phyloP scores from a whole-genome alignment of 2,888 invertebrate genomes.

The Zaprionus lineosus region DNA sequence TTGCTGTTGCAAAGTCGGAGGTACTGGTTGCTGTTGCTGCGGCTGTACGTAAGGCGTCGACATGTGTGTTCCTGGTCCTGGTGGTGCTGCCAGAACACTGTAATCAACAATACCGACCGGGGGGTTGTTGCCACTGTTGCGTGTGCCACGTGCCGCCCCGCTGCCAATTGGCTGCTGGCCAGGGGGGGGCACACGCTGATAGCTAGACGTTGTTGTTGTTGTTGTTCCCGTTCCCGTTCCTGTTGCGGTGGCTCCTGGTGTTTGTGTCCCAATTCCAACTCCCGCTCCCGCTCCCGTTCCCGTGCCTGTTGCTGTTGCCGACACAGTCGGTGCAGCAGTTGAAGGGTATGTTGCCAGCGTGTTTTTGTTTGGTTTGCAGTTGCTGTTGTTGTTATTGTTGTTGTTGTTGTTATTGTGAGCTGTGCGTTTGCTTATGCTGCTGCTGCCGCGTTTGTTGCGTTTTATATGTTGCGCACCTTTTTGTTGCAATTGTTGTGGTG shows the following conservation, averaged over 20 bases:
- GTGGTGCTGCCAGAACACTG: constrained; percentile 49
- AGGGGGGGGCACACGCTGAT: constrained; percentile 77
- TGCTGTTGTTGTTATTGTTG: constrained; percentile 44
- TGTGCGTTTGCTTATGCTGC: constrained; percentile 34
- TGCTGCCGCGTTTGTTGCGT: constrained; percentile 28
- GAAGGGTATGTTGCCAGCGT: constrained; percentile 50
- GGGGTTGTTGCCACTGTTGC: constrained; percentile 54
- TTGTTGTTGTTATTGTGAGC: constrained; percentile 16
- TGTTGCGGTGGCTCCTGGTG: constrained; percentile 35
- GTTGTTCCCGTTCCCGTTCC: constrained; percentile 39
- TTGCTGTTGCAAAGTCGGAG: constrained; percentile 39
- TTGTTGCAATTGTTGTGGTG: constrained; percentile 13
- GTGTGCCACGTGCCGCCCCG: constrained; percentile 79
- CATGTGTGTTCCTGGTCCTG: constrained; percentile 40
- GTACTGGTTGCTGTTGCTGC: constrained; percentile 45
- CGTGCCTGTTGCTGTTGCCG: constrained; percentile 49
- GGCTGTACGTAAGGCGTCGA: constrained; percentile 41
- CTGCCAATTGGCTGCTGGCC: constrained; percentile 52
- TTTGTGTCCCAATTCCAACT: too few relatives aligned
- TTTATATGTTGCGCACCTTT: constrained; percentile 32
- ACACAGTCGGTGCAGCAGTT: constrained; percentile 44
- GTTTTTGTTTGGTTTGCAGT: constrained; percentile 54
- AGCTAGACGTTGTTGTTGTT: constrained; percentile 80
- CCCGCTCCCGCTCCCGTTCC: too few relatives aligned
- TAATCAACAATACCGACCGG: constrained; percentile 64